phyloP scores from a whole-genome alignment of 2,113 vertebrate genomes.

The Delphinapterus leucas region DNA sequence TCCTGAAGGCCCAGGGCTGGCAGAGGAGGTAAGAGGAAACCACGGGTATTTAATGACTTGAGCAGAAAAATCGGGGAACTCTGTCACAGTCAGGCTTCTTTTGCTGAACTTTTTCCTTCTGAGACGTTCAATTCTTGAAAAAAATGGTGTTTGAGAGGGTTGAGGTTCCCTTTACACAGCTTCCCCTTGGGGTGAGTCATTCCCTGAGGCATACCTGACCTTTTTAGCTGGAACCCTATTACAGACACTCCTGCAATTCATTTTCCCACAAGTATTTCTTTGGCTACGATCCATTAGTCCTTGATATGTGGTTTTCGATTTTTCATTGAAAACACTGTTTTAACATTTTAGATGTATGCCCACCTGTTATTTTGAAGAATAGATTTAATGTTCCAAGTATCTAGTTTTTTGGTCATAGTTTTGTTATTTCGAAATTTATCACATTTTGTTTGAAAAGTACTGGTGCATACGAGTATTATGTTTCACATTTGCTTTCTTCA shows the following conservation, averaged over 20 bases:
- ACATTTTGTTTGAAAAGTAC: not conserved
- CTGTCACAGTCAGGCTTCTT: not conserved
- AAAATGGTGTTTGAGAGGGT: not conserved
- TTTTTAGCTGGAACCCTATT: not conserved
- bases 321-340: not conserved
- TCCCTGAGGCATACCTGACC: rapidly evolving
- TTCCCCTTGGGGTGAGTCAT: not conserved
- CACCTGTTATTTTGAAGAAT: not conserved
- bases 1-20: not conserved
- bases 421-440: not conserved
- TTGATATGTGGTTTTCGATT: not conserved
- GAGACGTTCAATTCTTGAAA: not conserved
- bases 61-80: not conserved
- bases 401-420: not conserved
- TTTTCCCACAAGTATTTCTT: no score
- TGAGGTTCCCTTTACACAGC: not conserved
- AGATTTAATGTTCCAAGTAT: not conserved
- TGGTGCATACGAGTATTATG: not conserved
- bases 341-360: not conserved
- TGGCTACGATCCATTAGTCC: not conserved
- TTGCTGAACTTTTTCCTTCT: not conserved
- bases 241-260: rapidly evolving
- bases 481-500: not conserved
- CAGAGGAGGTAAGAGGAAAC: not conserved
- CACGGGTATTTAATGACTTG: rapidly evolving